A percentile compares a stretch with the other conserved stretches of the same genome.
Evolutionary conservation across 1,140 invertebrate genomes (phyloP).

Genomic region (Musca vetustissima): DNA sequence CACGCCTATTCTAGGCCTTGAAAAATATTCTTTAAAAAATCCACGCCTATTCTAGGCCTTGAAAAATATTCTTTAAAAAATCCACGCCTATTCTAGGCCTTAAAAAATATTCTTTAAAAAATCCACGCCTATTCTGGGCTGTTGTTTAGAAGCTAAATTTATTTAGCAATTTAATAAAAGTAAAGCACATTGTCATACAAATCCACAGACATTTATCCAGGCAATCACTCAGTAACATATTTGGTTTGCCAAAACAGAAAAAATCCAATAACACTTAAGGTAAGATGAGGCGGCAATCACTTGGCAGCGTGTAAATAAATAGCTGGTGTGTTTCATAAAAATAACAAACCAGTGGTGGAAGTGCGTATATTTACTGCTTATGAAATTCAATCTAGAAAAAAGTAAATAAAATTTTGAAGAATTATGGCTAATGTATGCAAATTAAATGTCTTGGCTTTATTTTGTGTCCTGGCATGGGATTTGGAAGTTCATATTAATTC

Average conservation of each 20-base stretch:
- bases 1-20: no score
- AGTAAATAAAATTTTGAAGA: constrained; percentile 31
- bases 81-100: no score
- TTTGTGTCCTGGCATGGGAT: not conserved
- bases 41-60: no score
- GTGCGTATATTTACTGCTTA: no score
- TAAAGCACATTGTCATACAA: constrained; percentile 10
- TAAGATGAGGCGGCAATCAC: not conserved
- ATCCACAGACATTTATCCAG: not conserved
- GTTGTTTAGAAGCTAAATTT: not conserved
- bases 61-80: no score
- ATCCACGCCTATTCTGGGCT: no score
- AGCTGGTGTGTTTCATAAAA: no score
- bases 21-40: no score
- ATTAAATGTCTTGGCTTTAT: constrained; percentile 36
- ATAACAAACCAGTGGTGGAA: no score
- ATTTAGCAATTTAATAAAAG: constrained; percentile 26
- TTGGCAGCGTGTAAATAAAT: no score
- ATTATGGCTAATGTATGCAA: constrained; percentile 53
- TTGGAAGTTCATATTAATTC: no score
- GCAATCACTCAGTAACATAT: not conserved
- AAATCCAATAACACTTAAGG: constrained; percentile 27
- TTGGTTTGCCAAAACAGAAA: constrained; percentile 19
- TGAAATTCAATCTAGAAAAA: not conserved
- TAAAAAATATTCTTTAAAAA: no score